A percentile compares a stretch with the other conserved stretches of the same genome.
Evolutionary conservation across 2,113 vertebrate species (phyloP).

Genomic region (Mormyrus iriodes): DNA sequence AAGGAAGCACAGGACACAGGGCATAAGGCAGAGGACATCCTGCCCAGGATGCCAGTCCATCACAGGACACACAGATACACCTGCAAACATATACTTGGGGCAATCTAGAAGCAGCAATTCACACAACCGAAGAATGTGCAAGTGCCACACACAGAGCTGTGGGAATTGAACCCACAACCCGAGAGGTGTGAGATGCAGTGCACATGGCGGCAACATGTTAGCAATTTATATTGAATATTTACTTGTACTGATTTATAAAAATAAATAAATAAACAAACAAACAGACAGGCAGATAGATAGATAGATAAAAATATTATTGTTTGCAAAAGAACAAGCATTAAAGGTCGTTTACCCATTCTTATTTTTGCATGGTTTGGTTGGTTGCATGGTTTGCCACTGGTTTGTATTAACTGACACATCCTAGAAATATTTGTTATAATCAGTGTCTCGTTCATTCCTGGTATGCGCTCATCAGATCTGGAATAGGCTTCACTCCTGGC

Average conservation of each 20-base stretch:
- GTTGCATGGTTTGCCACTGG: no score
- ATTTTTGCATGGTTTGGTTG: not conserved
- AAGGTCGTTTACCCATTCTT: not conserved
- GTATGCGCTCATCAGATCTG: no score
- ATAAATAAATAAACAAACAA: no score
- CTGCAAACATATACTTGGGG: not conserved
- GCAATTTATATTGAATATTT: not conserved
- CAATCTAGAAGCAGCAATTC: not conserved
- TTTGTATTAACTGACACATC: no score
- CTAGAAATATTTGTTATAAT: no score
- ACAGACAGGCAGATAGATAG: no score
- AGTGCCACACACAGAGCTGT: not conserved
- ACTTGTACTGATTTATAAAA: not conserved
- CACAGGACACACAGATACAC: not conserved
- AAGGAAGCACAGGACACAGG: not conserved
- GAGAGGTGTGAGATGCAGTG: not conserved
- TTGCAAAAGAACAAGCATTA: not conserved
- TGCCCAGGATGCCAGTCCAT: not conserved
- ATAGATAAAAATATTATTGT: not conserved
- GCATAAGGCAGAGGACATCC: not conserved
- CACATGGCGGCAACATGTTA: not conserved
- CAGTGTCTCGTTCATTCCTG: no score
- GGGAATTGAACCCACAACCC: not conserved
- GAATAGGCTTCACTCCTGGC: no score
- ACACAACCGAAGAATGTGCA: not conserved